Base-by-base conservation (phyloP, 2,797 vertebrate genomes). In the Sebastes baramenuke region DNA sequence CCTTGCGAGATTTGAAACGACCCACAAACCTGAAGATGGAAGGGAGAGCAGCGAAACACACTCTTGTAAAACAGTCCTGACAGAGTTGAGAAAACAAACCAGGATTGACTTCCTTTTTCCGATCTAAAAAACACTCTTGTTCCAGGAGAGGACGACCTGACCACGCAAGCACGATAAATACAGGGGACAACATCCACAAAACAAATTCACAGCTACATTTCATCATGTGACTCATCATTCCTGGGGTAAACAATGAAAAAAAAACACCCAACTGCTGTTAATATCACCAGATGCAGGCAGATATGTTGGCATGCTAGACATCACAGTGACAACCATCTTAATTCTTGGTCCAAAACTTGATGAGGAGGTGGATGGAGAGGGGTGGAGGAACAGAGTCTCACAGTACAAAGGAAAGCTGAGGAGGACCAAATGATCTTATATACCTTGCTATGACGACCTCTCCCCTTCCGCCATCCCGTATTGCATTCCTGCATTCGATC, bases 1-100 rank as follows among this genome's bases (percentile, higher is more conserved):
- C 99, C 86, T 99, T 99, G 52, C 98, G 97, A 86, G 98, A 99
- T 87, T 99, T 99, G 94, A 99, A 99, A 82, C 98, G 97, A 60
- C 99, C 98, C 79, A 99, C 99, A 88, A 99, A 99, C 86, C 98
- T 99, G 86, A 36, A 84, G 49, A 27, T 6, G 42, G 58, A 25
- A 77, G 68, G 64, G 52, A 80, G 86, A 84, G 82, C 61, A 81
- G 82, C 72, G 5, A 84, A 22, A 85, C 60, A 68, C 72, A 88
- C 84, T 83, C 83, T 90, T 86, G 84, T 90, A 89, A 92, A 93
- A 75, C 80, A 77, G 85, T 49, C 65, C 72, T 5, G 24, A 70
- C 67, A 62, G 34, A 78, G 65, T 2, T 14, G 36, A 66, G 36
- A 81, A 80, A 82, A 64, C 71, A 86, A 73, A 86, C 72, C 82